Percentiles rank a stretch among this genome's conserved stretches.
Evolutionary conservation across 2,888 invertebrate species (phyloP).

Genomic region (Uropetala carovei): DNA sequence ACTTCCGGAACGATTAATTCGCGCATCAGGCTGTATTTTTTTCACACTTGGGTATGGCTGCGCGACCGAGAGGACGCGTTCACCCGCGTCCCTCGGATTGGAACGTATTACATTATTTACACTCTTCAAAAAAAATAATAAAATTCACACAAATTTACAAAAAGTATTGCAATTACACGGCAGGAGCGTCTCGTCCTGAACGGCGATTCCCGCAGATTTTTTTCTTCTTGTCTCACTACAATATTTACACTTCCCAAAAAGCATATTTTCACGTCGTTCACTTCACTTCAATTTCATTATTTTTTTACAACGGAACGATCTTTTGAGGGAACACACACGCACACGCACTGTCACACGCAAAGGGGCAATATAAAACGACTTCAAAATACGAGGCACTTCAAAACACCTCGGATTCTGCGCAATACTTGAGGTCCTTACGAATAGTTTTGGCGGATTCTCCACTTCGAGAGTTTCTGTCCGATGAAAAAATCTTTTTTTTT

Average conservation of each 20-base stretch:
- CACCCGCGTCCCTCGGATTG: background rate
- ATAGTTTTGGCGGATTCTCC: background rate
- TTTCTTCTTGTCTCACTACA: constrained; percentile 23
- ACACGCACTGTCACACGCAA: constrained; percentile 34
- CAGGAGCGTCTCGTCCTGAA: background rate
- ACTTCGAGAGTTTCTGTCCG: background rate
- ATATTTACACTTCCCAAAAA: constrained; percentile 50
- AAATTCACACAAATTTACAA: constrained; percentile 62
- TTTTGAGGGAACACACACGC: background rate
- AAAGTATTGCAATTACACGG: constrained; percentile 7
- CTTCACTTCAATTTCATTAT: constrained; percentile 22
- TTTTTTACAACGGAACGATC: constrained; percentile 28
- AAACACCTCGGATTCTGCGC: background rate
- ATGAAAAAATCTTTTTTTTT: background rate
- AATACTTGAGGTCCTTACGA: background rate
- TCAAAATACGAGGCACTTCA: background rate
- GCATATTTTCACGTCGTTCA: background rate
- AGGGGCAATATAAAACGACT: constrained; percentile 25
- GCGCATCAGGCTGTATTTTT: background rate
- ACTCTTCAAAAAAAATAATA: constrained; percentile 44
- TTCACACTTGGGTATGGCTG: constrained; percentile 12
- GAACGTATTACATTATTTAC: constrained; percentile 53
- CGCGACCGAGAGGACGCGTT: constrained; percentile 20
- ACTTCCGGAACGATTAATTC: background rate
- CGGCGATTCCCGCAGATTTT: background rate